Percentiles rank a stretch among this genome's conserved stretches.
Conservation (phyloP, 1,140 invertebrate genomes). For the Agrypnia vestita region DNA sequence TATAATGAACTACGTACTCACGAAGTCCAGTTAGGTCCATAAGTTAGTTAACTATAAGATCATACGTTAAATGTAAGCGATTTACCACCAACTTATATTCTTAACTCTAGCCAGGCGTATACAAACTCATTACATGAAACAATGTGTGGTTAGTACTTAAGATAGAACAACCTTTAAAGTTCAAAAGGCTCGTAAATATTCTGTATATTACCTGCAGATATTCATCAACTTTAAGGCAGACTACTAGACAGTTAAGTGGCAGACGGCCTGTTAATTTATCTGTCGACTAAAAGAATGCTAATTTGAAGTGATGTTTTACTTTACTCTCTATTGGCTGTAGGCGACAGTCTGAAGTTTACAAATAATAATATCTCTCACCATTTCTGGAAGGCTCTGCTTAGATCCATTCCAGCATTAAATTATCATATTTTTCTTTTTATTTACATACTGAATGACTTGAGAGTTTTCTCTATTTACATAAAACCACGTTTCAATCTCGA, state of each 20-base stretch:
- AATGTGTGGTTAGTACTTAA: background rate
- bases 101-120: too few species aligned
- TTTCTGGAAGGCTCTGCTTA: too few species aligned
- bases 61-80: background rate
- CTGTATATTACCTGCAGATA: slow-evolving; percentile 7
- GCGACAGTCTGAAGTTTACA: slow-evolving; percentile 6
- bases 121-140: background rate
- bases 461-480: background rate
- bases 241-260: too few species aligned
- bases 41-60: background rate
- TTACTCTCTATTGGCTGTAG: background rate
- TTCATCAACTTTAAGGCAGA: slow-evolving; percentile 10
- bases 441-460: slow-evolving; percentile 6
- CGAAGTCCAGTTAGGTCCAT: too few species aligned
- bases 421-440: slow-evolving; percentile 12
- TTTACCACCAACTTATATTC: too few species aligned
- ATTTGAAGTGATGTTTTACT: background rate
- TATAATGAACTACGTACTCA: too few species aligned
- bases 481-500: background rate
- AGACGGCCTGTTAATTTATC: too few species aligned
- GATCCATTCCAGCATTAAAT: background rate
- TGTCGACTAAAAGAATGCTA: too few species aligned
- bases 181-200: slow-evolving; percentile 22
- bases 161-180: slow-evolving; percentile 21
- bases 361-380: background rate